Evolutionary conservation across 92 coral and sea anemone genomes (phyloP).

Genomic region (Porites rus): DNA sequence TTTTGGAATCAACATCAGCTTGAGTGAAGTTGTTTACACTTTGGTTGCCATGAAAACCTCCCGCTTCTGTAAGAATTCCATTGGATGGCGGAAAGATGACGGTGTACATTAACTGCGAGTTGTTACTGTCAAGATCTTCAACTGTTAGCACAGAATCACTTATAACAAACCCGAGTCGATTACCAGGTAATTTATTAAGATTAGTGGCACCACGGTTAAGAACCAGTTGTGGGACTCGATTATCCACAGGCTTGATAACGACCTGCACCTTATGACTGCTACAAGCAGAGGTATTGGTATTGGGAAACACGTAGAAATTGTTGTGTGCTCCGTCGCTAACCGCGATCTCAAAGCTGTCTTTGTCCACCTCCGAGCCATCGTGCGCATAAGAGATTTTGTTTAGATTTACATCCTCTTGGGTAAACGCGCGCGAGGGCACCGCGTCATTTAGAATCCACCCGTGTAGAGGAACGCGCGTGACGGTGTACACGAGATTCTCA

Average conservation of each 20-base stretch:
- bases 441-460: slow-evolving; percentile 83
- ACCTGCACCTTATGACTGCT: slow-evolving; percentile 71
- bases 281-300: slow-evolving; percentile 68
- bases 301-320: slow-evolving; percentile 77
- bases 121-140: slow-evolving; percentile 89
- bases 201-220: slow-evolving; percentile 87
- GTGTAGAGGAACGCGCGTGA: slow-evolving; percentile 87
- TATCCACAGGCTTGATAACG: slow-evolving; percentile 80
- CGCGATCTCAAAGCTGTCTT: slow-evolving; percentile 76
- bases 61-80: slow-evolving; percentile 65
- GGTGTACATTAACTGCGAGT: slow-evolving; percentile 68
- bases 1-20: slow-evolving; percentile 61
- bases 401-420: slow-evolving; percentile 86
- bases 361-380: slow-evolving; percentile 92
- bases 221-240: slow-evolving; percentile 88
- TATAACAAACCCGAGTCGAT: slow-evolving; percentile 75
- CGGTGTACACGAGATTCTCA: slow-evolving; percentile 68
- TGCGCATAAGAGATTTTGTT: slow-evolving; percentile 87
- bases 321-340: slow-evolving; percentile 86
- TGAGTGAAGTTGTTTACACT: slow-evolving; percentile 78
- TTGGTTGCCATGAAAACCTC: slow-evolving; percentile 34
- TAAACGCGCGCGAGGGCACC: slow-evolving; percentile 70
- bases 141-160: slow-evolving; percentile 69
- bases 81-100: slow-evolving; percentile 71
- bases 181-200: slow-evolving; percentile 69